A percentile compares a stretch with the other conserved stretches of the same genome.
phyloP scores from a whole-genome alignment of 2,113 vertebrate species.

The Ptilonorhynchus violaceus region DNA sequence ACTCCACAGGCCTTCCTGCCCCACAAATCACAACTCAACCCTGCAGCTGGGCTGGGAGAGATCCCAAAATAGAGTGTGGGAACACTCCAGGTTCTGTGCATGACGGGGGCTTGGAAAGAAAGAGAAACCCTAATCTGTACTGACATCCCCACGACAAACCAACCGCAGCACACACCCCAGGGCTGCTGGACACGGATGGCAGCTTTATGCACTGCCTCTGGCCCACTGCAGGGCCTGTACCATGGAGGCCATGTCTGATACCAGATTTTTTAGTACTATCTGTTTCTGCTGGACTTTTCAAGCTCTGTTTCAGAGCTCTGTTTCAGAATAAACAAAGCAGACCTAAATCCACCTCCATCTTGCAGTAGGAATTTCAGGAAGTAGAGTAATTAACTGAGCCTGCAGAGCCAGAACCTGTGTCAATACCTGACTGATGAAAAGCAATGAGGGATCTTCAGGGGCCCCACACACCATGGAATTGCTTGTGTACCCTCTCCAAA shows the following conservation, averaged over 20 bases:
- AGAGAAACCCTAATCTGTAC: not conserved
- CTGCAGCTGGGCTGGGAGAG: not conserved
- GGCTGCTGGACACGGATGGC: not conserved
- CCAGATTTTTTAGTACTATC: fast-evolving
- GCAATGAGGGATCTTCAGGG: not conserved
- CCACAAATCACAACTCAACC: conserved; percentile 23
- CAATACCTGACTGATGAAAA: not conserved
- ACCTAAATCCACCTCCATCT: not conserved
- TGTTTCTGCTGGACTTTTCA: not conserved
- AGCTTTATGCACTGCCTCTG: not conserved
- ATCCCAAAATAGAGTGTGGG: not conserved
- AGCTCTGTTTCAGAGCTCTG: not conserved
- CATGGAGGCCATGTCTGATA: fast-evolving
- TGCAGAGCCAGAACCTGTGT: not conserved
- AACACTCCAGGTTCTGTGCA: not conserved
- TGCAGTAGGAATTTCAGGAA: not conserved
- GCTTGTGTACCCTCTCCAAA: not conserved
- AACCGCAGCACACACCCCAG: not conserved
- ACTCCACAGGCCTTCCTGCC: not conserved
- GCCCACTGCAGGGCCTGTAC: not conserved
- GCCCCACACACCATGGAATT: not conserved
- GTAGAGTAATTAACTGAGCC: not conserved
- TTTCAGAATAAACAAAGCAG: not conserved
- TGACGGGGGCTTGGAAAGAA: not conserved
- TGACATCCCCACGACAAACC: not conserved